Percentiles rank a stretch among this genome's conserved stretches.
Evolutionary conservation across 2,888 invertebrate genomes (phyloP).

Genomic region (Eupithecia centaureata): DNA sequence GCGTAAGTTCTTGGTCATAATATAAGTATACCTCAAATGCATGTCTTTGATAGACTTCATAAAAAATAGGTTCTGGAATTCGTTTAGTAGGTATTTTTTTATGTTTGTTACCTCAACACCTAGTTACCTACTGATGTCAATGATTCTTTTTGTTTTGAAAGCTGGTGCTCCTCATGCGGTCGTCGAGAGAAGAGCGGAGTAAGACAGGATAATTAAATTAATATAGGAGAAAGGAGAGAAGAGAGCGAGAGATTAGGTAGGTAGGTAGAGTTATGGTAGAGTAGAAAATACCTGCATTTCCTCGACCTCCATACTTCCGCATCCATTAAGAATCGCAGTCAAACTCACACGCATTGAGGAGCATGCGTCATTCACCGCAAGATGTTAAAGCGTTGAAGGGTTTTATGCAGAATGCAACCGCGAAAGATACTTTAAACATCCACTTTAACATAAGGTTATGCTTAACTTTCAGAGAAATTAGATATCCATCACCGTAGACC

Average conservation of each 20-base stretch:
- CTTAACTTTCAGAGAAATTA: background rate
- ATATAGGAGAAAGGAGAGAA: too few relatives aligned
- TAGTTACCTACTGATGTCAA: too few relatives aligned
- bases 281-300: constrained; percentile 3
- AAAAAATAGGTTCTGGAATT: too few relatives aligned
- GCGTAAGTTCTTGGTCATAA: too few relatives aligned
- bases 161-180: too few relatives aligned
- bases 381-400: constrained; percentile 61
- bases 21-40: too few relatives aligned
- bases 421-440: background rate
- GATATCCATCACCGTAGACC: background rate
- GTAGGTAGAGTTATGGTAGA: background rate
- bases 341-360: constrained; percentile 29
- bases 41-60: too few relatives aligned
- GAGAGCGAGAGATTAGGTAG: background rate
- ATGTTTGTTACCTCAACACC: too few relatives aligned
- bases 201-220: too few relatives aligned
- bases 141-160: too few relatives aligned
- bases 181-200: too few relatives aligned
- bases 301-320: constrained; percentile 5
- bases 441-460: background rate
- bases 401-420: constrained; percentile 50
- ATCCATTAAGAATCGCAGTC: constrained; percentile 4
- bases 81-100: too few relatives aligned
- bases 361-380: constrained; percentile 66